A percentile compares a stretch with the other conserved stretches of the same genome.
Conservation (phyloP, 2,888 invertebrate species). For the Drosophila pullipes region DNA sequence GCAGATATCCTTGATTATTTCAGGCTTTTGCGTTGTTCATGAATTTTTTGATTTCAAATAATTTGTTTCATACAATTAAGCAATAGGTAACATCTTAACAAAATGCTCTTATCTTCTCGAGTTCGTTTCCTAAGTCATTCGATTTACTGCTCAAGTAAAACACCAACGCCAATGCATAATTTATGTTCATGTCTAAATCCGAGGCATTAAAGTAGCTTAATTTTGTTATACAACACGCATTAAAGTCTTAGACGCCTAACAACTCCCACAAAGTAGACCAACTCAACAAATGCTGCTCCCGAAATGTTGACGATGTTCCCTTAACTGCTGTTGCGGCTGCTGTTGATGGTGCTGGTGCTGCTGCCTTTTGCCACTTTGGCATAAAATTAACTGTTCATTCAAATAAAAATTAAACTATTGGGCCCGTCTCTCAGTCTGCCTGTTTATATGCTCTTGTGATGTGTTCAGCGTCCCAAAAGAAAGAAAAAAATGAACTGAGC, state of each 20-base stretch:
- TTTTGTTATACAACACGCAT: constrained; percentile 64
- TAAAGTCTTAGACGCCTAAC: constrained; percentile 59
- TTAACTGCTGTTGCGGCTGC: constrained; percentile 15
- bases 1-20: not conserved
- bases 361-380: constrained; percentile 73
- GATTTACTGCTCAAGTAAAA: constrained; percentile 24
- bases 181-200: constrained; percentile 50
- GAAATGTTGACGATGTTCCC: constrained; percentile 46
- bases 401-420: constrained; percentile 82
- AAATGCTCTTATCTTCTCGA: constrained; percentile 29
- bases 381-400: constrained; percentile 82
- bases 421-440: constrained; percentile 53
- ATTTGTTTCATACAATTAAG: not conserved
- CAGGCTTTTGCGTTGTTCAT: not conserved
- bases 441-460: constrained; percentile 19
- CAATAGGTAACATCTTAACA: not conserved
- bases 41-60: not conserved
- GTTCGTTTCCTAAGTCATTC: constrained; percentile 69
- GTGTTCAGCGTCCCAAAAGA: constrained; percentile 13
- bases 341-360: constrained; percentile 14
- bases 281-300: constrained; percentile 51
- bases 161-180: constrained; percentile 59
- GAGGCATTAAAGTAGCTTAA: constrained; percentile 61
- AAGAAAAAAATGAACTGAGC: constrained; percentile 64
- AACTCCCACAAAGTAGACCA: constrained; percentile 66